Evolutionary conservation across 2,797 vertebrate species (phyloP).

Genomic region (Pempheris klunzingeri): DNA sequence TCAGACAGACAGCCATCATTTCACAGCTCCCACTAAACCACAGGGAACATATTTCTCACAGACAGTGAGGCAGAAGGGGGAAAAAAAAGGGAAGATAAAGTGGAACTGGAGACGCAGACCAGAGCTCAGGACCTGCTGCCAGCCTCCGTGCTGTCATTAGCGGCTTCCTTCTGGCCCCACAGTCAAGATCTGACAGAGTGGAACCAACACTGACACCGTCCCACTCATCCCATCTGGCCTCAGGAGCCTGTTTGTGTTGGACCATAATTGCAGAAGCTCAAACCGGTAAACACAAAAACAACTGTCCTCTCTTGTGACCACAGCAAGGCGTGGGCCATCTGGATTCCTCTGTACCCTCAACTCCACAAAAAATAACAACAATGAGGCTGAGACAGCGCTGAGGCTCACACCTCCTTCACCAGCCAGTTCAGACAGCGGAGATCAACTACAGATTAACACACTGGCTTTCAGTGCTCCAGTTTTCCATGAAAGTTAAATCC

Average conservation of each 20-base stretch:
- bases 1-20: constrained; percentile 75
- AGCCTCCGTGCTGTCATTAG: constrained; percentile 76
- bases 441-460: constrained; percentile 31
- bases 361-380: constrained; percentile 49
- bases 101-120: constrained; percentile 56
- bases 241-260: constrained; percentile 48
- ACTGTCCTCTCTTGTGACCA: constrained; percentile 64
- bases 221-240: constrained; percentile 53
- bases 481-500: constrained; percentile 65
- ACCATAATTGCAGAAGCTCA: constrained; percentile 57
- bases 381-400: constrained; percentile 26
- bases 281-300: constrained; percentile 65
- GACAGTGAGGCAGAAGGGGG: constrained; percentile 56
- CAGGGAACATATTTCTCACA: constrained; percentile 78
- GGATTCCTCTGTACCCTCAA: constrained; percentile 66
- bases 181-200: constrained; percentile 62
- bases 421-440: constrained; percentile 22
- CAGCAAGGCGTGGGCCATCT: constrained; percentile 75
- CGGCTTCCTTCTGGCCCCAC: constrained; percentile 63
- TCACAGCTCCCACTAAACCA: constrained; percentile 80
- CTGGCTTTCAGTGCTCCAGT: constrained; percentile 25
- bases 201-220: constrained; percentile 58
- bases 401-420: constrained; percentile 45
- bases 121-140: constrained; percentile 67
- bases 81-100: constrained; percentile 55